These are phyloP conservation scores for Miniopterus natalensis DNA, from an alignment of 2,113 vertebrate species.

Conservation along the genomic window DNA sequence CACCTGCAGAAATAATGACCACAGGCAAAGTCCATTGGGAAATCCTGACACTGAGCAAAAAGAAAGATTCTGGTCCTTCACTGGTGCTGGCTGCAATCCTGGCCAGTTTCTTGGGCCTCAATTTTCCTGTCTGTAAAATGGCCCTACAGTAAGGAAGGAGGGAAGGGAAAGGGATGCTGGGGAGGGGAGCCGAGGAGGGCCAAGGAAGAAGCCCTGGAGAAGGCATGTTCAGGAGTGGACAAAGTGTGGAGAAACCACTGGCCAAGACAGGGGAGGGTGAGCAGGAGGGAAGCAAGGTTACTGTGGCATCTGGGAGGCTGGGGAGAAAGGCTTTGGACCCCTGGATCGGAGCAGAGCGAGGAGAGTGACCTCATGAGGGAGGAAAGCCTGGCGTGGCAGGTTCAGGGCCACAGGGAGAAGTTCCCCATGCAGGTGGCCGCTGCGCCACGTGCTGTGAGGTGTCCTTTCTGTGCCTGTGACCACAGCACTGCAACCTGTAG, in stretches of 20 bases:
- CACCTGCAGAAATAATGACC: neutral
- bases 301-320: neutral
- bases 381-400: neutral
- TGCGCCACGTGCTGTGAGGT: neutral
- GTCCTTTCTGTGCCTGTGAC: neutral
- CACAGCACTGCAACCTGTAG: neutral
- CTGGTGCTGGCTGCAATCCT: too few species aligned
- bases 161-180: neutral
- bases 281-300: neutral
- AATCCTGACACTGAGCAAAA: neutral
- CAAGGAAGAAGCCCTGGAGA: neutral
- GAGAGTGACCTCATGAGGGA: neutral
- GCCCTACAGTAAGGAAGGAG: neutral
- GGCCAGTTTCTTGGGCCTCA: neutral
- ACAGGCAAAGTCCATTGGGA: accelerated
- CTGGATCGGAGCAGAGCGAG: neutral
- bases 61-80: neutral
- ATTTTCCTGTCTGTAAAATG: neutral
- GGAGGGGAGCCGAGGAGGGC: neutral
- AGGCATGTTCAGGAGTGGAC: too few species aligned
- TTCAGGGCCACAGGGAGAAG: neutral
- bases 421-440: neutral
- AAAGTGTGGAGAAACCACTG: too few species aligned
- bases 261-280: neutral
- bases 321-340: neutral